Evolutionary conservation across 1,140 invertebrate species (phyloP).

Genomic region (Pemphigus obesinymphae): DNA sequence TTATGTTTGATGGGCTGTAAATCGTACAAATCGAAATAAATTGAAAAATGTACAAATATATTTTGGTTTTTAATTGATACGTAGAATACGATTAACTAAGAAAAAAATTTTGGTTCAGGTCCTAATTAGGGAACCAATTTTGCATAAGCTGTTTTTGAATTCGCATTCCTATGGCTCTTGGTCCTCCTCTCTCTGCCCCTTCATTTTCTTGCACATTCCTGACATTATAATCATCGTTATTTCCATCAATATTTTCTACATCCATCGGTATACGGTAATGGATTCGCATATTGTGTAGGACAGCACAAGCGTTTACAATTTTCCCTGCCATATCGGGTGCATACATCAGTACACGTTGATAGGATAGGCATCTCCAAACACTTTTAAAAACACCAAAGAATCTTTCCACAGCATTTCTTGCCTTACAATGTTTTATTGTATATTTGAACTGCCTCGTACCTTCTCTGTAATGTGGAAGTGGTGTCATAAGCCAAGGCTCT

Average conservation of each 20-base stretch:
- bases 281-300: slow-evolving; percentile 45
- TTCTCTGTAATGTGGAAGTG: slow-evolving; percentile 30
- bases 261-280: not conserved
- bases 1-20: too few species aligned
- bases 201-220: not conserved
- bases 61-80: too few species aligned
- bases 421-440: slow-evolving; percentile 3
- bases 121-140: not conserved
- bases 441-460: slow-evolving; percentile 29
- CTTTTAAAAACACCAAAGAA: slow-evolving; percentile 44
- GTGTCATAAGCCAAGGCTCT: slow-evolving; percentile 43
- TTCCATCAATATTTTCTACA: not conserved
- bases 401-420: not conserved
- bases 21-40: too few species aligned
- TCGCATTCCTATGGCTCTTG: not conserved
- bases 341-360: slow-evolving; percentile 44
- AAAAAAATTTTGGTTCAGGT: too few species aligned
- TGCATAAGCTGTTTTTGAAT: not conserved
- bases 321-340: slow-evolving; percentile 34
- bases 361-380: too few species aligned
- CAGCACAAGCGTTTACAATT: slow-evolving; percentile 45
- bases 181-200: not conserved
- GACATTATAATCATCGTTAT: not conserved
- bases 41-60: too few species aligned
- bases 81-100: too few species aligned